Base-by-base conservation (phyloP, 2,113 vertebrate species). In the Arenaria interpres region DNA sequence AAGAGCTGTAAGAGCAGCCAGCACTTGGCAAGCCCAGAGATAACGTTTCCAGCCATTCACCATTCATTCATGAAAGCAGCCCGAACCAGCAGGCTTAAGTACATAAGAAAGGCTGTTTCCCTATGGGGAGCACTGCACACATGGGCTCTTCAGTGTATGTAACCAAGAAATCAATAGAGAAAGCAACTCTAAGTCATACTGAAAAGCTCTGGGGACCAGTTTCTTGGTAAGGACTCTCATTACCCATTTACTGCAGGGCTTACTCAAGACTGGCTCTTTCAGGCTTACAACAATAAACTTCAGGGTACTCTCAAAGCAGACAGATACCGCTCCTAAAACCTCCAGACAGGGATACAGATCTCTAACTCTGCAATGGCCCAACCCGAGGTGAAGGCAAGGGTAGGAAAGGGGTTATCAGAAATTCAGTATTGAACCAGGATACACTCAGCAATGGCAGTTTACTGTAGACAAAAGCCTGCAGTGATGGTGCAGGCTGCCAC, bases 381-480 rank as follows among this genome's bases (percentile, higher is more conserved):
- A 88, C 62, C 90, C 95, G 90, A 62, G 72, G 66, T 67, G 90
- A 97, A 97, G 95, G 74, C 95, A 91, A 96, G 90, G 94, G 66
- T 62, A 88, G 97, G 96, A 97, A 94, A 96, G 25, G 85, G 77
- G 88, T 80, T 97, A 97, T 97, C 78, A 93, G 76, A 72, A 97
- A 97, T 93, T 97, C 97, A 97, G 78, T 96, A 94, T 75, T 83
- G 96, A 98, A 98, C 97, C 97, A 98, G 97, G 97, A 98, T 91
- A 97, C 97, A 96, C 62, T 96, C 97, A 98, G 97, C 93, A 98
- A 97, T 97, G 97, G 97, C 96, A 97, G 97, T 97, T 97, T 97
- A 98, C 97, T 97, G 98, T 97, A 97, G 96, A 92, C 53, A 95
- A 95, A 96, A 96, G 88, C 97, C 97, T 93, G 96, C 45, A 88